These are phyloP conservation scores for Eleutherodactylus coqui DNA, from an alignment of 2,797 vertebrate genomes.

Conservation along the genomic window DNA sequence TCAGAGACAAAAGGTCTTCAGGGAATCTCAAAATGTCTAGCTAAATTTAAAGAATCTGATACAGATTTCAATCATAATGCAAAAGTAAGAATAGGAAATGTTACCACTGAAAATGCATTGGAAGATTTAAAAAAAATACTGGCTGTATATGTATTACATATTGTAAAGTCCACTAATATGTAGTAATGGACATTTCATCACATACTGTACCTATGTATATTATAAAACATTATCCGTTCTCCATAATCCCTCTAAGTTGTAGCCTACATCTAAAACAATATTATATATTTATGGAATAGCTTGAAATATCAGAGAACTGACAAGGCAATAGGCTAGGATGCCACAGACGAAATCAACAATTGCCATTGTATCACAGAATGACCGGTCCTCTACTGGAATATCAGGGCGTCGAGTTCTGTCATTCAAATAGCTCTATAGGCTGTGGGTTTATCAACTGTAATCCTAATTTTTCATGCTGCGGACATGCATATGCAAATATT, in stretches of 20 bases:
- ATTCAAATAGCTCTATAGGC: no score
- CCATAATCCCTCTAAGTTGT: neutral
- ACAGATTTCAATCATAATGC: neutral
- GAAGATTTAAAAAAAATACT: neutral
- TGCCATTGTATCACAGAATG: no score
- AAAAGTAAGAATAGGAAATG: neutral
- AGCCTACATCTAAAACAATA: neutral
- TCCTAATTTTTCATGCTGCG: no score
- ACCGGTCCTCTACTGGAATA: no score
- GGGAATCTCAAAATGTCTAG: slow-evolving; percentile 46
- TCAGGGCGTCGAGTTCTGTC: no score
- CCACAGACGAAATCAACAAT: no score
- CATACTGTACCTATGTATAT: neutral
- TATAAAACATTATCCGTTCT: neutral
- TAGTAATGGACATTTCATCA: neutral
- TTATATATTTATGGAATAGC: no score
- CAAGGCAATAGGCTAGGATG: no score
- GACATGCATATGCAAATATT: no score
- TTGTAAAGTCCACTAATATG: neutral
- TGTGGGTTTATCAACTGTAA: no score
- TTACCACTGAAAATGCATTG: neutral
- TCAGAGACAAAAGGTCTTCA: slow-evolving; percentile 40
- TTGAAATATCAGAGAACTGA: no score
- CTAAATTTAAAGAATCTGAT: slow-evolving; percentile 26
- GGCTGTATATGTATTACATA: neutral